Base-by-base conservation (phyloP, 2,888 invertebrate genomes). In the Diplazon laetatorius region DNA sequence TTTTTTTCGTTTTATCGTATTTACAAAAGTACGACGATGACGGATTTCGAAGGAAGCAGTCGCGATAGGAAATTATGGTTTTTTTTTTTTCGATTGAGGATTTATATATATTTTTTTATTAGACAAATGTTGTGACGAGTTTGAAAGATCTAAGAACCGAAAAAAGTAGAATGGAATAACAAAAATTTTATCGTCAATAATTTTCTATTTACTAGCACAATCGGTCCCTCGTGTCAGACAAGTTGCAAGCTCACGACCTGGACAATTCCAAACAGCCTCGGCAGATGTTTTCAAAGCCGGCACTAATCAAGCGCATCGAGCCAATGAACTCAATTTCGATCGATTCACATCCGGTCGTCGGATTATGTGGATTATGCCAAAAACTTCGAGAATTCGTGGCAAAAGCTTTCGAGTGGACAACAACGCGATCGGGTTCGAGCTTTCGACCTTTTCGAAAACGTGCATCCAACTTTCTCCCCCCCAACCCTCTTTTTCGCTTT, bases 331-430 rank as follows among this genome's bases (percentile, higher is more conserved):
- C 46, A 37, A 2, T 63, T 20, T 52, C 50, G 25, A 39, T 73
- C 59, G 42, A 70, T 77, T 77, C 44, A 48, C 65, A 59, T n/a
- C n/a, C n/a, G n/a, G 18, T 44, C 18, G 55, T 25, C 69, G 50
- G 25, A 48, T 39, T 14, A 39, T n/a, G n/a, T n/a, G n/a, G n/a
- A n/a, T 78, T 55, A 55, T 37, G 42, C 62, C 6, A 46, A 18
- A 16, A 42, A 44, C 22, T 42, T 69, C 73, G 57, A 77, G 69
- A 73, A 69, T 69, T 46, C 30, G 63, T 35, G 57, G 52, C 39
- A 22, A 37, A 30, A 18, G 37, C 37, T 66, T 66, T 25, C 39
- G 12, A 39, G 22, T n/a, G n/a, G n/a, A n/a, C n/a, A n/a, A n/a
- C 25, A 39, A 39, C 16, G 55, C 14, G 55, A 30, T 14, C 14